Evolutionary conservation across 2,888 invertebrate species (phyloP).

Genomic region (Idaea straminata): DNA sequence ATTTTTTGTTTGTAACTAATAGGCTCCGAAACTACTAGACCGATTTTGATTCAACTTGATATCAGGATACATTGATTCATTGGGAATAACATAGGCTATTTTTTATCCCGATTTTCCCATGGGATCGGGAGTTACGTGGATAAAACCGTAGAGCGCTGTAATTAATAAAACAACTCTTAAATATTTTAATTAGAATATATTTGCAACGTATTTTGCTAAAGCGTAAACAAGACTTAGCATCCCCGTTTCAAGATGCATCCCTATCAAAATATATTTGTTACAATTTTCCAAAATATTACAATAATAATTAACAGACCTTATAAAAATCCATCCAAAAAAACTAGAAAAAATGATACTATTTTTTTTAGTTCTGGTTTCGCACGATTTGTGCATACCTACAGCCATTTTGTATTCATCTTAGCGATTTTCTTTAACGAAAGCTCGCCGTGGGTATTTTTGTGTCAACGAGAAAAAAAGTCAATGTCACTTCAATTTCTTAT

Average conservation of each 20-base stretch:
- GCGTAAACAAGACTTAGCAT: slow-evolving; percentile 61
- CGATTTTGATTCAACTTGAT: no score
- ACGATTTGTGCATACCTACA: background rate
- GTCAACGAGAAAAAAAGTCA: background rate
- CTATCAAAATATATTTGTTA: slow-evolving; percentile 41
- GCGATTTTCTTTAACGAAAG: background rate
- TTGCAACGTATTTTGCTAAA: slow-evolving; percentile 68
- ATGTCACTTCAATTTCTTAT: no score
- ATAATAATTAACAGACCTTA: background rate
- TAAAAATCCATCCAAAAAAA: background rate
- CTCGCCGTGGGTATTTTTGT: background rate
- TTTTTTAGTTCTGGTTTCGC: background rate
- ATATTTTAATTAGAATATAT: slow-evolving; percentile 63
- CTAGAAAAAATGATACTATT: background rate
- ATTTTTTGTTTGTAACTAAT: no score
- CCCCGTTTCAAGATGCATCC: slow-evolving; percentile 41
- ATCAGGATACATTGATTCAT: no score
- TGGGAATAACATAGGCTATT: no score
- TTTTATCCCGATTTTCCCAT: no score
- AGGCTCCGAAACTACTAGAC: no score
- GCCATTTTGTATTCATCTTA: background rate
- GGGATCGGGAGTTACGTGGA: no score
- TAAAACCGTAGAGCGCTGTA: background rate
- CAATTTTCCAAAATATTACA: slow-evolving; percentile 3
- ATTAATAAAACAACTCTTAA: slow-evolving; percentile 39